These are phyloP conservation scores for Scopus umbretta DNA, from an alignment of 2,113 vertebrate species.

Conservation along the genomic window DNA sequence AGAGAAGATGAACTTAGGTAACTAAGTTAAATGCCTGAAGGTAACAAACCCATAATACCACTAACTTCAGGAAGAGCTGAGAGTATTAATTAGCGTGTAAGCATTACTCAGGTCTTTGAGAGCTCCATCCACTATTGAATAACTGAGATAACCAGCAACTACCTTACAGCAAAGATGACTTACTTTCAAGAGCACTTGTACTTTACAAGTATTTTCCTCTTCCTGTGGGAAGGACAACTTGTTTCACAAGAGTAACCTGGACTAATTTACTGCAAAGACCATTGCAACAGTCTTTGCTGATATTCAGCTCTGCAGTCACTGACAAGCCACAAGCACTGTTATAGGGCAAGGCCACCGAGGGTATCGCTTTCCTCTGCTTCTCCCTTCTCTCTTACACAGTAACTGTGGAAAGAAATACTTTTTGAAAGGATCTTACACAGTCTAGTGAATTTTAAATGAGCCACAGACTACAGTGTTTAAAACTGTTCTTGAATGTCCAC, in stretches of 20 bases:
- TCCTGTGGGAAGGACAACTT: neutral
- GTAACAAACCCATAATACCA: neutral
- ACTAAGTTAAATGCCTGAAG: neutral
- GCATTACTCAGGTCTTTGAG: neutral
- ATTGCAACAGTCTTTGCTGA: neutral
- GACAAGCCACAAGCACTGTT: neutral
- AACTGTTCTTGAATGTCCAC: neutral
- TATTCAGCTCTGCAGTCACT: neutral
- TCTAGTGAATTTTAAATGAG: neutral
- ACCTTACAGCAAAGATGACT: neutral
- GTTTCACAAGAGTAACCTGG: neutral
- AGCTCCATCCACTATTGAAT: neutral
- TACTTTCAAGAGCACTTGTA: neutral
- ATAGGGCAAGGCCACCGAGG: neutral
- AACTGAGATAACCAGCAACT: neutral
- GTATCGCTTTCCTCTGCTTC: neutral
- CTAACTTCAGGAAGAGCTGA: neutral
- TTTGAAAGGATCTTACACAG: neutral
- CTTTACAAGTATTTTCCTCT: neutral
- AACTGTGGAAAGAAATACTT: neutral
- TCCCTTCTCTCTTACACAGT: neutral
- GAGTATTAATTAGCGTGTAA: neutral
- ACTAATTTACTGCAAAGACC: neutral
- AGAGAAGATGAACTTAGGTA: neutral
- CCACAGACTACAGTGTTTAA: neutral